These are phyloP conservation scores for Melanogrammus aeglefinus DNA, from an alignment of 2,797 vertebrate genomes.

Conservation along the genomic window DNA sequence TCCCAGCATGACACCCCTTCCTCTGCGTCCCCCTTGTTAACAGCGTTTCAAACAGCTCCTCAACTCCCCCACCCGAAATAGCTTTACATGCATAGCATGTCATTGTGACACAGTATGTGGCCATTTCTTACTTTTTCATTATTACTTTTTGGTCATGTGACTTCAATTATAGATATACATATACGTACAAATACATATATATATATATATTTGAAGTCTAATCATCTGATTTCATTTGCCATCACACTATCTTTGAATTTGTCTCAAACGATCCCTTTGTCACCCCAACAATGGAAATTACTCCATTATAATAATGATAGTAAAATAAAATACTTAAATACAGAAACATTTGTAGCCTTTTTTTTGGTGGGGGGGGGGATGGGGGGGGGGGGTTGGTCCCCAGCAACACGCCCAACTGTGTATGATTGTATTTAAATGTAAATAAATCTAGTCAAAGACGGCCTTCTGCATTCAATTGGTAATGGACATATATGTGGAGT, in stretches of 20 bases:
- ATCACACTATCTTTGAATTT: neutral
- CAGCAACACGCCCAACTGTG: no score
- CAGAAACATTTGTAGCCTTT: no score
- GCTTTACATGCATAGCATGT: neutral
- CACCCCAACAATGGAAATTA: no score
- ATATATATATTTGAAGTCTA: neutral
- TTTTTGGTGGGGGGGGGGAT: no score
- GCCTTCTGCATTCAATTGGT: no score
- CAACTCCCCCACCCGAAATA: neutral
- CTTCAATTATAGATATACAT: neutral
- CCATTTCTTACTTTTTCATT: neutral
- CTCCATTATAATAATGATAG: no score
- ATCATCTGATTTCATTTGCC: neutral
- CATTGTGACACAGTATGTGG: neutral
- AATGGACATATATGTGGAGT: no score
- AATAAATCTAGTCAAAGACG: no score
- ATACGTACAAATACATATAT: no score
- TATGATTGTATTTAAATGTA: no score
- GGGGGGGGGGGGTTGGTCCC: no score
- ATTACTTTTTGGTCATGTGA: neutral
- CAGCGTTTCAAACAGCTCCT: conserved; percentile 10
- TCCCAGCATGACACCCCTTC: conserved; percentile 29
- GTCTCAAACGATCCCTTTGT: neutral
- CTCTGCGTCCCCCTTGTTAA: conserved; percentile 36
- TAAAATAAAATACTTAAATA: no score